Evolutionary conservation across 2,888 invertebrate species (phyloP), one percentile per base, ranked within the genome.

Genomic region (Protophormia terraenovae): DNA sequence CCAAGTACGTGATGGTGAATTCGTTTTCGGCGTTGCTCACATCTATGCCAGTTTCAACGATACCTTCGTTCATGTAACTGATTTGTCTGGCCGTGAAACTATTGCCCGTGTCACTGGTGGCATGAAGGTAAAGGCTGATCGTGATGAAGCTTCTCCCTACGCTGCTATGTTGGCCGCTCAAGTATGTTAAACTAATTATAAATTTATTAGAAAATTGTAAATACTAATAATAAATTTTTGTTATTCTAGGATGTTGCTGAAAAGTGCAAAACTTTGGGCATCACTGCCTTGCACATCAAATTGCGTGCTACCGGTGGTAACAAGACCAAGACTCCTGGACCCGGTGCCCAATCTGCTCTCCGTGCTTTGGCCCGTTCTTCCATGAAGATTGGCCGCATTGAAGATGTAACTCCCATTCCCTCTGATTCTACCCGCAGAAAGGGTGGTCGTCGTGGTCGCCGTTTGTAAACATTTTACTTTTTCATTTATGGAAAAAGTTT

Each of bases 151-250:
- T 87, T 99, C 99, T 62, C 99, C 99, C 64, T 99, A 99, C 93
- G 99, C 99, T 91, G 99, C 99, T 95, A 99, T 99, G 99, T 98
- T 99, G 94, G 99, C 99, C 89, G 99, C 99, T 88, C 99, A 99
- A 95, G 97, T 97, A 93, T 91, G 89, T 47, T 41, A 2, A 19
- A 50, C 14, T 6, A 47, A 32, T 14, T 60, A 29, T 14, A 2
- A 22, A 75, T 53, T 24, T 10, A 10, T 10, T 1, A 10, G 14
- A 14, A n/a, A 41, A n/a, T n/a, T n/a, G 4, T n/a, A 41, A 41
- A 12, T 3, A 4, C 14, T 41, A n/a, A 5, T n/a, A 41, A 4
- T 14, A 32, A 32, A 4, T 41, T 5, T 41, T 60, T 76, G 89
- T 60, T 29, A 14, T 60, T 76, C 89, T 92, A 97, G 97, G 99